phyloP scores from a whole-genome alignment of 2,888 invertebrate genomes.

The Ormyrus labotus region DNA sequence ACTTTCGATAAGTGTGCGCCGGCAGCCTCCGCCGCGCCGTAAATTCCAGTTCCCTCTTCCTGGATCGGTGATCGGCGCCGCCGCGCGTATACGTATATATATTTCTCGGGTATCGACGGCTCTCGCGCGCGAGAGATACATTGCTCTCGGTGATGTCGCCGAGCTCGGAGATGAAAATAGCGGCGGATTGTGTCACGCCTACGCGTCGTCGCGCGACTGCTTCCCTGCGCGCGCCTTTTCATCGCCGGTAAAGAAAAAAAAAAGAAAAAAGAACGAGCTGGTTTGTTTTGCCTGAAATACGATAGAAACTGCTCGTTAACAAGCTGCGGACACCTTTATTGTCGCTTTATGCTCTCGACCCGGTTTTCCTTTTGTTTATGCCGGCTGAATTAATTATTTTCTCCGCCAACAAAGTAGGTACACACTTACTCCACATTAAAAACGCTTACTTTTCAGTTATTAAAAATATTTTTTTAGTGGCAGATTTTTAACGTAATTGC shows the following conservation, averaged over 20 bases:
- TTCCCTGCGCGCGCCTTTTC: constrained; percentile 2
- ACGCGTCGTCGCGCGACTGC: constrained; percentile 4
- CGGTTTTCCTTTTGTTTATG: background rate
- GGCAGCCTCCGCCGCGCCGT: constrained; percentile 17
- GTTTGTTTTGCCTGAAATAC: constrained; percentile 4
- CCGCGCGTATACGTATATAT: background rate
- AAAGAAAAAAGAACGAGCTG: background rate
- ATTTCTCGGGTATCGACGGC: background rate
- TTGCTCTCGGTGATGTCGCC: too few species aligned
- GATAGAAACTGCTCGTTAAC: constrained; percentile 30
- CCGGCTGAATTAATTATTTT: too few species aligned
- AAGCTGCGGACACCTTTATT: constrained; percentile 38
- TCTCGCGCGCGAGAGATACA: too few species aligned
- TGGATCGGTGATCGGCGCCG: constrained; percentile 22
- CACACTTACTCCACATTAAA: too few species aligned
- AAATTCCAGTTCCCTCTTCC: constrained; percentile 28
- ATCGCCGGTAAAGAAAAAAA: background rate
- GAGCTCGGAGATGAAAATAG: too few species aligned
- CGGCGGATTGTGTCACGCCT: constrained; percentile 22
- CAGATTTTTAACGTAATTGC: too few species aligned
- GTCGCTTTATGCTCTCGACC: constrained; percentile 8
- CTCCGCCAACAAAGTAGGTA: too few species aligned
- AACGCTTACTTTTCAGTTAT: too few species aligned
- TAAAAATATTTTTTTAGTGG: too few species aligned
- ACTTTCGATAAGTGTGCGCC: constrained; percentile 41